A percentile compares a stretch with the other conserved stretches of the same genome.
Conservation (phyloP, 2,113 vertebrate genomes). For the Plotosus lineatus region DNA sequence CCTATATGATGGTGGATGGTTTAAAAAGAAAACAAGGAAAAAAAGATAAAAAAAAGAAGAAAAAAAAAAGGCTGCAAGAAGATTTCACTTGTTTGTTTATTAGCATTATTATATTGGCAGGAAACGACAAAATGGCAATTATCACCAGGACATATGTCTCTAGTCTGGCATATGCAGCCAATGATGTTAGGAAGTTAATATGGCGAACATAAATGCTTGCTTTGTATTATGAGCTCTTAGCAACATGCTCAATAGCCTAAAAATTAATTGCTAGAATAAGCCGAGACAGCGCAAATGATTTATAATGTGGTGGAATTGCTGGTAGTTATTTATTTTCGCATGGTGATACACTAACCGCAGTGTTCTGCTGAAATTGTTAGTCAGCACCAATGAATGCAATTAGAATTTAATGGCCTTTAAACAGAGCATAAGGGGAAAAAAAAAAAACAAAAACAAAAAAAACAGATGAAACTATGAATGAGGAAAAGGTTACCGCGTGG, state of each 20-base stretch:
- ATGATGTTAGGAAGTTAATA: conserved; percentile 62
- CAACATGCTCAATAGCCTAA: conserved; percentile 60
- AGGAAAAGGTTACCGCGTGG: conserved; percentile 30
- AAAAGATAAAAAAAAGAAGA: too few species aligned
- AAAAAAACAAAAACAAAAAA: conserved; percentile 33
- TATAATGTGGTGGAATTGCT: conserved; percentile 62
- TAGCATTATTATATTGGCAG: conserved; percentile 40
- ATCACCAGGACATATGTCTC: conserved; percentile 59
- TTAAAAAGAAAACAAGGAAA: too few species aligned
- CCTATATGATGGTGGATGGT: conserved; percentile 13
- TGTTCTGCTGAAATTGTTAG: conserved; percentile 60
- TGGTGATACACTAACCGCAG: conserved; percentile 58
- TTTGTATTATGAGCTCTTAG: conserved; percentile 59
- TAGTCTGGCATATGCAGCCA: conserved; percentile 52
- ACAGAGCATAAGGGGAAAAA: conserved; percentile 47
- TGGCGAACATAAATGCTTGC: conserved; percentile 59
- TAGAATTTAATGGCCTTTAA: conserved; percentile 66
- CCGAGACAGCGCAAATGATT: conserved; percentile 63
- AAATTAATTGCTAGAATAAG: conserved; percentile 66
- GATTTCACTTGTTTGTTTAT: conserved; percentile 34
- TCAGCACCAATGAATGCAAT: conserved; percentile 65
- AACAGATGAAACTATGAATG: too few species aligned
- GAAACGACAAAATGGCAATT: conserved; percentile 48
- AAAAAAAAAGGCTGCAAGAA: not conserved
- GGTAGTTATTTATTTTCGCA: conserved; percentile 65